These are phyloP conservation scores for Hemichromis elongatus DNA, from an alignment of 2,113 vertebrate species.

Conservation along the genomic window DNA sequence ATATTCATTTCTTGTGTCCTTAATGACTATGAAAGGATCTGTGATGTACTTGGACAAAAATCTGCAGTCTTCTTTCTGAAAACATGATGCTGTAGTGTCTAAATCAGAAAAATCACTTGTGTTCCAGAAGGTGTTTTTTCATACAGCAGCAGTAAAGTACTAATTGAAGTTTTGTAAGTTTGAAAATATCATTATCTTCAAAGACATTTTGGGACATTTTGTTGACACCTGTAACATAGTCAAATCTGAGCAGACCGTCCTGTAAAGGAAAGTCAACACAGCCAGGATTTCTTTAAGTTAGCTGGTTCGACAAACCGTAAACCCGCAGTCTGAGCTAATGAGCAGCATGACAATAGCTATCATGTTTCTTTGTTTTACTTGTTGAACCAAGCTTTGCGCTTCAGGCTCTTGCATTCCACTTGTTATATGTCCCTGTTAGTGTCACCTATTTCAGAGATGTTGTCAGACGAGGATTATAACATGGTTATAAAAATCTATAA, in stretches of 20 bases:
- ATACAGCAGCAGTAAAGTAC: too few relatives aligned
- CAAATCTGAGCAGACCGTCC: not conserved
- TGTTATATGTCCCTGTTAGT: too few relatives aligned
- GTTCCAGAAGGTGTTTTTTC: not conserved
- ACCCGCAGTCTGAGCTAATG: too few relatives aligned
- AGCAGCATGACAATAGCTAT: not conserved
- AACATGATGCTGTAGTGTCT: not conserved
- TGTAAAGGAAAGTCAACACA: too few relatives aligned
- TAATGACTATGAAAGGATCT: not conserved
- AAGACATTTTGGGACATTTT: not conserved
- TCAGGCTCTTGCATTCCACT: too few relatives aligned
- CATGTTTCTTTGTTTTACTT: too few relatives aligned
- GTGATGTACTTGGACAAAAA: not conserved
- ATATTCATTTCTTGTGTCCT: not conserved
- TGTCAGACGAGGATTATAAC: not conserved
- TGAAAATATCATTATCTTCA: too few relatives aligned
- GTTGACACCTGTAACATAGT: not conserved
- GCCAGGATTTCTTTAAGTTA: too few relatives aligned
- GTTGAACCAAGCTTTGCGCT: too few relatives aligned
- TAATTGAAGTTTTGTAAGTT: too few relatives aligned
- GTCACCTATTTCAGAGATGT: too few relatives aligned
- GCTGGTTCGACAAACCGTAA: not conserved
- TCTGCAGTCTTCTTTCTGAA: not conserved
- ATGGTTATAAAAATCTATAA: not conserved
- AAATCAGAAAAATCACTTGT: not conserved